Base-by-base conservation (phyloP, 2,888 invertebrate genomes). In the Drosophila prostipennis region DNA sequence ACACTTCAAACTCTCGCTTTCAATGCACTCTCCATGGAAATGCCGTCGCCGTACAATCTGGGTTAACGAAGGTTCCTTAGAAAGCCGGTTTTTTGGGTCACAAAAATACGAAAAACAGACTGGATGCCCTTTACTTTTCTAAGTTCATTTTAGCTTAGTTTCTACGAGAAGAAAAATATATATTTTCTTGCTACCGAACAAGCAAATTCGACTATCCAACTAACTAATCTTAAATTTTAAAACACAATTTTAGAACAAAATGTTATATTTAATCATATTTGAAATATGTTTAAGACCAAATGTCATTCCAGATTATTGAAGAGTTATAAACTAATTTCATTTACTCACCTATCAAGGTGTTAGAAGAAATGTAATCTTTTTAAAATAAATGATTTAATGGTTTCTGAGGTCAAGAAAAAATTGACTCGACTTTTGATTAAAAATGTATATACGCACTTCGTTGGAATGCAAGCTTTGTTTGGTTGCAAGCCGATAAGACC, bases 1-100 rank as follows among this genome's bases (percentile, higher is more conserved):
- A 37, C 69, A 69, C 73, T 69, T 56, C 49, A 63, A 74, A 73
- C 74, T 70, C 59, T 73, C 70, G 58, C 73, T 73, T 73, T 73
- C 64, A 59, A 51, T 51, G 54, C 39, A 49, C 46, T 51, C 51
- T 59, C 40, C 51, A 74, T 64, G 45, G 63, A 70, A 51, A 70
- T 40, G 34, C 54, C 36, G 23, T 16, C 14, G 37, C 49, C 53
- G 14, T 14, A 45, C 26, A 64, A 74, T 58, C 73, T 74, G 45
- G 74, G 74, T 74, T 74, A 74, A 74, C 74, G 73, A 74, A 74
- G 74, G 63, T 46, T 49, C 64, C 72, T 71, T 64, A 58, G 49
- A 67, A 69, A 59, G 53, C 32, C 52, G 48, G 29, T 37, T 46
- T 34, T 23, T 34, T 59, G 46, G 52, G 49, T 32, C 34, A 29